Conservation (phyloP, 2,888 invertebrate genomes). For the Tupiocoris notatus region DNA sequence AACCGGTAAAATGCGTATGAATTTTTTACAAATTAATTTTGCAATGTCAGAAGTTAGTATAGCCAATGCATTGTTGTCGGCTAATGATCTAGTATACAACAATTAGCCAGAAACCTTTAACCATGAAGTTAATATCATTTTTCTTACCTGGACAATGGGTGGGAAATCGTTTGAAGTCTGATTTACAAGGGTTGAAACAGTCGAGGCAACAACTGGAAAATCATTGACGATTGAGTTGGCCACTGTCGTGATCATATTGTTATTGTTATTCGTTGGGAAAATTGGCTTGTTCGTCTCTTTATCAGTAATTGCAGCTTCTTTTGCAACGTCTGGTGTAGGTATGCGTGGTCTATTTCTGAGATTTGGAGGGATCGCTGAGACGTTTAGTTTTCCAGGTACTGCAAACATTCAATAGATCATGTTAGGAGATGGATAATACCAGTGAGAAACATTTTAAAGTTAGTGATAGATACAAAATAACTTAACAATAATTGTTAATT, state of each 20-base stretch:
- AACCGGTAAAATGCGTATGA: too few relatives aligned
- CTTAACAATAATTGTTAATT: too few relatives aligned
- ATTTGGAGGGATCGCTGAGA: slow-evolving; percentile 64
- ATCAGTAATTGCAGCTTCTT: slow-evolving; percentile 65
- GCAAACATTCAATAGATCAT: slow-evolving; percentile 32
- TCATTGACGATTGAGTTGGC: background rate
- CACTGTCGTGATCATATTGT: slow-evolving; percentile 16
- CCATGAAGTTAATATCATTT: too few relatives aligned
- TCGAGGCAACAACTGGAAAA: slow-evolving; percentile 54
- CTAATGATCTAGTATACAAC: too few relatives aligned
- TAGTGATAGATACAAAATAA: too few relatives aligned
- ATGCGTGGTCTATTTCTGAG: slow-evolving; percentile 80
- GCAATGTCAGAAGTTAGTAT: too few relatives aligned
- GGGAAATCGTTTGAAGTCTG: slow-evolving; percentile 42
- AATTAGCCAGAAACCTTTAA: too few relatives aligned
- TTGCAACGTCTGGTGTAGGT: slow-evolving; percentile 83
- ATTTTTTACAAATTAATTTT: too few relatives aligned
- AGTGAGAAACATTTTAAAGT: too few relatives aligned
- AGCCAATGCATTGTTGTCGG: too few relatives aligned
- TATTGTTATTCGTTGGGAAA: slow-evolving; percentile 54
- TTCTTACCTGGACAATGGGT: slow-evolving; percentile 49
- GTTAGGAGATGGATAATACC: too few relatives aligned
- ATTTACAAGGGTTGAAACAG: slow-evolving; percentile 13
- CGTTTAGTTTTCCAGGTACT: slow-evolving; percentile 71
- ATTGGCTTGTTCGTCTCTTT: slow-evolving; percentile 65